phyloP scores from a whole-genome alignment of 2,797 vertebrate genomes.

The Lindbergichthys nudifrons region DNA sequence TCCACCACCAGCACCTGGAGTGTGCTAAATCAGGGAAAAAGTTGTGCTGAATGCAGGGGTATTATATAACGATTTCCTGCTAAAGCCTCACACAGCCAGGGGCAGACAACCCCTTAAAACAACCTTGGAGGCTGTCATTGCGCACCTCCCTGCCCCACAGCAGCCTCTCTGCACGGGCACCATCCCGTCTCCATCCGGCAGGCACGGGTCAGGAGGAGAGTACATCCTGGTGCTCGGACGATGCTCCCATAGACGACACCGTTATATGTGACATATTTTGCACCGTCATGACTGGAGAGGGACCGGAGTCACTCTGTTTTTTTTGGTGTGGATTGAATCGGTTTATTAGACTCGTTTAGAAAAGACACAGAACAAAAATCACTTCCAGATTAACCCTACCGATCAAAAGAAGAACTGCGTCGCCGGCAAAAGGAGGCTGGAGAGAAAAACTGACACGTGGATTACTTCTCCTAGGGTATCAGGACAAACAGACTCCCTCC shows the following conservation, averaged over 20 bases:
- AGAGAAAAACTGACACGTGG: conserved; percentile 88
- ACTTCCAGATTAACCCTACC: conserved; percentile 82
- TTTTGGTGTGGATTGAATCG: conserved; percentile 4
- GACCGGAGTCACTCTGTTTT: not conserved
- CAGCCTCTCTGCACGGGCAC: conserved; percentile 23
- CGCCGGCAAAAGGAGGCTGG: conserved; percentile 57
- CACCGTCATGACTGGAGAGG: conserved; percentile 52
- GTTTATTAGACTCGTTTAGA: not conserved
- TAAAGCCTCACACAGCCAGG: conserved; percentile 15
- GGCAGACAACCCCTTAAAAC: conserved; percentile 14
- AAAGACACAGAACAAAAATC: conserved; percentile 43
- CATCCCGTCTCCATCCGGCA: conserved; percentile 26
- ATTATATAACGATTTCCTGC: conserved; percentile 46
- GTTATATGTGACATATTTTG: conserved; percentile 20
- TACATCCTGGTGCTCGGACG: conserved; percentile 32
- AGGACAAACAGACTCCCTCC: conserved; percentile 56
- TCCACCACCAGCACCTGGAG: not conserved
- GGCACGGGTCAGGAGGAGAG: conserved; percentile 29
- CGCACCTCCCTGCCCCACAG: conserved; percentile 39
- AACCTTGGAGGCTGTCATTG: conserved; percentile 28
- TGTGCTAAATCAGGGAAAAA: not conserved
- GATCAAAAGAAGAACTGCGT: conserved; percentile 78
- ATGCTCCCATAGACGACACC: conserved; percentile 12
- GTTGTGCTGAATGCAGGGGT: conserved; percentile 42
- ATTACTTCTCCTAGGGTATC: conserved; percentile 77